Percentiles rank a stretch among this genome's conserved stretches.
These are phyloP conservation scores for Platorchestia sp. DNA, from an alignment of 1,140 invertebrate genomes.

Conservation along the genomic window DNA sequence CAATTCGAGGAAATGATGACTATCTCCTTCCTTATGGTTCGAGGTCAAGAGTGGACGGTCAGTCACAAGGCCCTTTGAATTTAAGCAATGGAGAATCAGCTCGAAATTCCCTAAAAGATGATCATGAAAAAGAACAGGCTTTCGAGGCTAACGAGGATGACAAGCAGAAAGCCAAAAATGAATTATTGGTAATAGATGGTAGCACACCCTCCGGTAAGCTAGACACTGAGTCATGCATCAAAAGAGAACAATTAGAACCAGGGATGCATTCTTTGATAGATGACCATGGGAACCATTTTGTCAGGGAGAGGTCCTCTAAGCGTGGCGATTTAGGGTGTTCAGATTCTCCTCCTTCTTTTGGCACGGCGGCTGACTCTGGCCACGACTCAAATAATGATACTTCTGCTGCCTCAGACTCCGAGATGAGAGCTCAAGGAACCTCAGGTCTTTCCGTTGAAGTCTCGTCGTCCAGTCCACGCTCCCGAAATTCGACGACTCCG, in stretches of 20 bases:
- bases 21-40: neutral
- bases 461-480: neutral
- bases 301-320: neutral
- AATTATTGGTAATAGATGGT: neutral
- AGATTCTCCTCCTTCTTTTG: constrained; percentile 10
- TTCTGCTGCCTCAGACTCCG: neutral
- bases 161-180: neutral
- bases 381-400: constrained; percentile 44
- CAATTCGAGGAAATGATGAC: neutral
- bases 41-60: neutral
- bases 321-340: neutral
- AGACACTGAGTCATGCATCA: neutral
- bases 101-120: neutral
- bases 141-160: neutral
- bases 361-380: neutral
- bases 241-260: neutral
- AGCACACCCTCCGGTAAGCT: neutral
- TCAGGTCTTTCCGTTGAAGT: neutral
- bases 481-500: neutral
- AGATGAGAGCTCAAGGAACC: neutral
- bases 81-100: neutral
- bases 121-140: neutral
- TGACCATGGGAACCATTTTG: neutral
- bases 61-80: neutral
- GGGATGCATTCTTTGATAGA: neutral